Conservation (phyloP, 2,113 vertebrate species). For the Brachirus orientalis region DNA sequence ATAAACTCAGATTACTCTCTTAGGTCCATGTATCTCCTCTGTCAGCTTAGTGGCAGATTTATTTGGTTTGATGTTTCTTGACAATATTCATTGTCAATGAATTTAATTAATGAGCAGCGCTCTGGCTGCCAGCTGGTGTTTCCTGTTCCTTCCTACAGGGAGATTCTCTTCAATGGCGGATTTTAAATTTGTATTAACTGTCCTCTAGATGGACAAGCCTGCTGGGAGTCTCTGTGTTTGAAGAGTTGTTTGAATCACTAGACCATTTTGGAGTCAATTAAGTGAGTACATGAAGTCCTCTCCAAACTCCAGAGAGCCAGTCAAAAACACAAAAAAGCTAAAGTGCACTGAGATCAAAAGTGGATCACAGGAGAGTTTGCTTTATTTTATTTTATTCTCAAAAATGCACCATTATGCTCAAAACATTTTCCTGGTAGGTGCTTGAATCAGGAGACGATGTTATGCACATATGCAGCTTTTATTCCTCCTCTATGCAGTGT, state of each 20-base stretch:
- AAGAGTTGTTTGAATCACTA: neutral
- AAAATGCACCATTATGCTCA: neutral
- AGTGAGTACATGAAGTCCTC: conserved; percentile 2
- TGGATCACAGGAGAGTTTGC: neutral
- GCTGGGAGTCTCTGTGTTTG: conserved; percentile 3
- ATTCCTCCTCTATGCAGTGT: conserved; percentile 14
- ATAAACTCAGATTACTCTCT: no score
- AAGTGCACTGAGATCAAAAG: neutral
- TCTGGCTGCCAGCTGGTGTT: conserved; percentile 48
- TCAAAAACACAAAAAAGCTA: neutral
- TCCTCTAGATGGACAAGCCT: conserved; percentile 17
- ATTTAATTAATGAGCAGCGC: conserved; percentile 52
- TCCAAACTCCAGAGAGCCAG: conserved; percentile 4
- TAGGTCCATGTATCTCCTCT: neutral
- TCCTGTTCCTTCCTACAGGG: conserved; percentile 38
- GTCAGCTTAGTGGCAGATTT: conserved; percentile 13
- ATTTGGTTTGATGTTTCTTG: conserved; percentile 1
- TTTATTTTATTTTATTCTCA: conserved; percentile 9
- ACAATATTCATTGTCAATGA: conserved; percentile 37
- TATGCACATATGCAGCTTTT: conserved; percentile 43
- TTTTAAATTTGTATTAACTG: conserved; percentile 50
- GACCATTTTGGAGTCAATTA: neutral
- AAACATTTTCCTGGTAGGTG: conserved; percentile 7
- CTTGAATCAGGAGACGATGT: conserved; percentile 29
- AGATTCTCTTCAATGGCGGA: conserved; percentile 30